A percentile compares a stretch with the other conserved stretches of the same genome.
Evolutionary conservation across 2,797 vertebrate species (phyloP).

Genomic region (Cynodonichthys magdalenae): DNA sequence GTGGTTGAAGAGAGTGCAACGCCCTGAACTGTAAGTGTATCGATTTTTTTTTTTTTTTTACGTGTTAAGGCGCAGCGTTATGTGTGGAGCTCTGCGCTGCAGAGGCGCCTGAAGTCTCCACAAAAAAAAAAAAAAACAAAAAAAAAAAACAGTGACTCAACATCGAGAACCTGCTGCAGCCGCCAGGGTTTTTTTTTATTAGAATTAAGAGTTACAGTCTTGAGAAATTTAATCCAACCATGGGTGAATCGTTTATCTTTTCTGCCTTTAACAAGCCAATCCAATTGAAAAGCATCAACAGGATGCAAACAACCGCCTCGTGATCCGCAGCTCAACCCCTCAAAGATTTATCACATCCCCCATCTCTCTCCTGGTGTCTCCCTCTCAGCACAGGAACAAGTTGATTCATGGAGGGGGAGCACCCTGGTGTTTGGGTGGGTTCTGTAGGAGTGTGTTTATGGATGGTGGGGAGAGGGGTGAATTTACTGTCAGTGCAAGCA

Average conservation of each 20-base stretch:
- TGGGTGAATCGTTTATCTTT: conserved; percentile 5
- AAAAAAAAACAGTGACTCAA: conserved; percentile 41
- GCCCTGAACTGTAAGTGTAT: conserved; percentile 64
- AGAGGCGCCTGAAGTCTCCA: conserved; percentile 58
- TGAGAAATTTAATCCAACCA: conserved; percentile 28
- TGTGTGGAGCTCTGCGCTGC: conserved; percentile 58
- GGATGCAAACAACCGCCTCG: conserved; percentile 34
- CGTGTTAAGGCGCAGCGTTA: conserved; percentile 70
- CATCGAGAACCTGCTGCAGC: conserved; percentile 34
- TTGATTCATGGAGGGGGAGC: conserved; percentile 57
- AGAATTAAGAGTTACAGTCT: conserved; percentile 9
- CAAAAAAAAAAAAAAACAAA: conserved; percentile 39
- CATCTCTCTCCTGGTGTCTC: conserved; percentile 29
- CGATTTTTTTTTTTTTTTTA: conserved; percentile 63
- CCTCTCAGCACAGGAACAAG: conserved; percentile 52
- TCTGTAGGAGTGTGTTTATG: conserved; percentile 21
- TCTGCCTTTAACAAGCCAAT: conserved; percentile 10
- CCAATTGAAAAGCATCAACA: conserved; percentile 25
- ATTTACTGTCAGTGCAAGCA: conserved; percentile 54
- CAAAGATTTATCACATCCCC: conserved; percentile 33
- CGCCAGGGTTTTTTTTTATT: conserved; percentile 21
- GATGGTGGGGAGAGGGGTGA: conserved; percentile 13
- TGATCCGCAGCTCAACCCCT: conserved; percentile 4
- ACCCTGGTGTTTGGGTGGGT: conserved; percentile 40
- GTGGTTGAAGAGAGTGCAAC: conserved; percentile 46